Conservation (phyloP, 2,113 vertebrate species). For the Rhinolophus sinicus region DNA sequence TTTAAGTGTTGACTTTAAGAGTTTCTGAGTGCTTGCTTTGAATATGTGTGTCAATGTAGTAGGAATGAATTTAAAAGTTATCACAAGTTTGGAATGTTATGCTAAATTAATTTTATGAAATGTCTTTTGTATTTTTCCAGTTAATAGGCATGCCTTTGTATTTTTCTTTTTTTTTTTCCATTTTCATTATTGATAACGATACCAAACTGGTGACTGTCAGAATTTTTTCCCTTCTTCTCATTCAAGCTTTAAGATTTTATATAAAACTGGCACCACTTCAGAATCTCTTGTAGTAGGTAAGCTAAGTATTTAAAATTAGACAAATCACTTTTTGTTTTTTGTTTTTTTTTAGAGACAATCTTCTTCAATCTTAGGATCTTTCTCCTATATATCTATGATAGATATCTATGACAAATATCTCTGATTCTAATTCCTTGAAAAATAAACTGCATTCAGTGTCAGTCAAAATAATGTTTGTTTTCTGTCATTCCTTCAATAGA, state of each 20-base stretch:
- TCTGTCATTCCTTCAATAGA: not conserved
- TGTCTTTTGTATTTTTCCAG: not conserved
- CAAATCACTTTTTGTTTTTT: not conserved
- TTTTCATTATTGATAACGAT: not conserved
- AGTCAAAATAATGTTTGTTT: not conserved
- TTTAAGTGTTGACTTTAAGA: slow-evolving; percentile 10
- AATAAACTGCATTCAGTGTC: not conserved
- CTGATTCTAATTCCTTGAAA: not conserved
- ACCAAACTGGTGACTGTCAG: not conserved
- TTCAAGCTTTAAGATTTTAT: slow-evolving; percentile 8
- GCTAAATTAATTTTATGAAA: slow-evolving; percentile 23
- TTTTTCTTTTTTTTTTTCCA: not conserved
- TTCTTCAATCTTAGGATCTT: not conserved
- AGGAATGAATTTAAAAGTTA: not conserved
- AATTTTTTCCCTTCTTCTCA: not conserved
- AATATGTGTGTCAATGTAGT: not conserved
- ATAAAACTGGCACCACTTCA: not conserved
- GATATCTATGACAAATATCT: not conserved
- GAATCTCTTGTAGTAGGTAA: not conserved
- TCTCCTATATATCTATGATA: not conserved
- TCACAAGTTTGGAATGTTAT: not conserved
- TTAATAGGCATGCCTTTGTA: not conserved
- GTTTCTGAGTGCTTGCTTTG: slow-evolving; percentile 41
- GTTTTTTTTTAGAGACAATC: not conserved
- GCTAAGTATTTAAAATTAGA: not conserved